Evolutionary conservation across 1,140 invertebrate species (phyloP), one percentile per base, ranked within the genome.

Genomic region (Drosophila grimshawi): DNA sequence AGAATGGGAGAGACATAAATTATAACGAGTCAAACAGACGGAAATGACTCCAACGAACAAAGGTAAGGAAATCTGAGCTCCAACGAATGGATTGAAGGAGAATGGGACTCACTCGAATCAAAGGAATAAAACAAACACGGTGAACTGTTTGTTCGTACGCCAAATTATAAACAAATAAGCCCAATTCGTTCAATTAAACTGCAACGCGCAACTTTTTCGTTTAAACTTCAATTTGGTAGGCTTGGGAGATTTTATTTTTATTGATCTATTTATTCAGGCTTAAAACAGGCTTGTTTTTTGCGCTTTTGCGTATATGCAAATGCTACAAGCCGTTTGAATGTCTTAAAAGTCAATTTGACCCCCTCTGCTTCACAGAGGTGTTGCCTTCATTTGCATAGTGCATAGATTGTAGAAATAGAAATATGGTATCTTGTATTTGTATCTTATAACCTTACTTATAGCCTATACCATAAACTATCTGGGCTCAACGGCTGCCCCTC

Each of bases 281-380:
- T 19, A 19, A 19, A 19, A 19, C 10, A 37, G 10, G 39, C 30
- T 7, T 11, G 4, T 35, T 60, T 60, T 45, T 30, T 33, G 6
- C 19, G 35, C 45, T 19, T 43, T 43, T 19, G 39, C 39, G 39
- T n/a, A 2, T 19, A 43, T 3, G 29, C 27, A 45, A 57, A 57
- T 32, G 3, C 39, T 57, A 27, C 39, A 30, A 39, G 19, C n/a
- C 8, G 45, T 46, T 48, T 57, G 27, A 33, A 56, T 56, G 51
- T 46, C 52, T 4, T 56, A 59, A 45, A 5, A 41, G 64, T 67
- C 64, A 67, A 67, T 67, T 67, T 11, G 49, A 11, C 30, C n/a
- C 37, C 33, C 46, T 52, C 29, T 27, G n/a, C 33, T 46, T 48
- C 39, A 59, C 6, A 10, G 41, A 19, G 43, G 6, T 46, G 30